A percentile compares a stretch with the other conserved stretches of the same genome.
These are phyloP conservation scores for Drosophila nasuta DNA, from an alignment of 1,140 invertebrate species.

Conservation along the genomic window DNA sequence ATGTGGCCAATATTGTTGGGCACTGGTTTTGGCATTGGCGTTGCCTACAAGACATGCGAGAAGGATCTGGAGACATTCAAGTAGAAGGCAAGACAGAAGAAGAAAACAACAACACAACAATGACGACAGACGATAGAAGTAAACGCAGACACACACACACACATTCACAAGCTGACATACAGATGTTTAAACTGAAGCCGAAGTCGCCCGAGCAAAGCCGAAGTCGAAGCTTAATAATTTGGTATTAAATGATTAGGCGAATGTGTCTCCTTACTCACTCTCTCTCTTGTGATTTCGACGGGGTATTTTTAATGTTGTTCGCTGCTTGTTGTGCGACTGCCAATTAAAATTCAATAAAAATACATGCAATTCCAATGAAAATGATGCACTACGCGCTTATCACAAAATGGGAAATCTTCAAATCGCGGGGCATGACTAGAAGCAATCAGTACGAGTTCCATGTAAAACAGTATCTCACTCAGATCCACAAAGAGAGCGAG, in stretches of 20 bases:
- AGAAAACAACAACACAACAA: background rate
- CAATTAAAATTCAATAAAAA: constrained; percentile 83
- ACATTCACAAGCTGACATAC: too few species aligned
- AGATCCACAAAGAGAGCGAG: constrained; percentile 40
- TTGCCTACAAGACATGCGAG: constrained; percentile 92
- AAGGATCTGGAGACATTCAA: constrained; percentile 86
- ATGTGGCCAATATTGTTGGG: constrained; percentile 90
- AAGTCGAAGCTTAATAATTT: background rate
- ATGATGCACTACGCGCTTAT: constrained; percentile 66
- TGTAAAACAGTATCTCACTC: constrained; percentile 79
- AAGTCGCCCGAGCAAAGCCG: background rate
- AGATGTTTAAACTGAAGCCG: too few species aligned
- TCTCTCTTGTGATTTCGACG: background rate
- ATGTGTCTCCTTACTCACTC: background rate
- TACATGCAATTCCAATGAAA: constrained; percentile 75
- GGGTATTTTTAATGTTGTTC: constrained; percentile 24
- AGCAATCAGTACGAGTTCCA: constrained; percentile 85
- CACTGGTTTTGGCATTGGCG: constrained; percentile 90
- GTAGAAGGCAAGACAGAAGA: background rate
- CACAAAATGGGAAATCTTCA: constrained; percentile 72
- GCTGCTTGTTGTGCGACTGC: constrained; percentile 42
- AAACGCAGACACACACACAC: background rate
- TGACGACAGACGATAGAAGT: background rate
- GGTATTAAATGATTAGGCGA: background rate
- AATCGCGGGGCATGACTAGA: constrained; percentile 83